phyloP scores from a whole-genome alignment of 2,113 vertebrate species.

The Dasypus novemcinctus region DNA sequence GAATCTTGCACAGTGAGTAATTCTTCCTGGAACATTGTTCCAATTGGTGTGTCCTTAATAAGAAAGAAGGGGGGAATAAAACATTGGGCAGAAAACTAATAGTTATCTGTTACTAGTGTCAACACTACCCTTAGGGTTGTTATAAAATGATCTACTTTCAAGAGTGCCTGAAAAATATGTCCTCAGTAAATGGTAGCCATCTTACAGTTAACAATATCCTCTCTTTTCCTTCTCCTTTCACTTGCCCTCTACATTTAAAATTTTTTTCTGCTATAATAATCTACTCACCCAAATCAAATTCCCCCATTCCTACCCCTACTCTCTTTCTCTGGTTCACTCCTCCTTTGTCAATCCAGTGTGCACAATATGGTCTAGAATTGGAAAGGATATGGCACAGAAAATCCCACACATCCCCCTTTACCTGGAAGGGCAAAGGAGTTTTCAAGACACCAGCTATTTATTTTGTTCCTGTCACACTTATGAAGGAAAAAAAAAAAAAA shows the following conservation, averaged over 20 bases:
- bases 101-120: no score
- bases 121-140: background rate
- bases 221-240: background rate
- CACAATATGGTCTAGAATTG: background rate
- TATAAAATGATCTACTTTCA: background rate
- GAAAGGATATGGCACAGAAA: fast-evolving
- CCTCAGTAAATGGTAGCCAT: background rate
- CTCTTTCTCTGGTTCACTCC: background rate
- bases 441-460: background rate
- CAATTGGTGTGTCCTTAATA: background rate
- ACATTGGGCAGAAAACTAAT: background rate
- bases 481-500: background rate
- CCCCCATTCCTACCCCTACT: background rate
- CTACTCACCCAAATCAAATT: background rate
- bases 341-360: fast-evolving
- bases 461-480: background rate
- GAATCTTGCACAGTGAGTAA: background rate
- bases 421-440: background rate
- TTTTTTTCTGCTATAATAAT: background rate
- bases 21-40: background rate
- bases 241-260: background rate
- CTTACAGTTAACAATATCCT: background rate
- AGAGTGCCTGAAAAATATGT: background rate
- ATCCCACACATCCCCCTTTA: no score
- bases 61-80: background rate